Evolutionary conservation across 2,113 vertebrate species (phyloP).

Genomic region (Abramis brama): DNA sequence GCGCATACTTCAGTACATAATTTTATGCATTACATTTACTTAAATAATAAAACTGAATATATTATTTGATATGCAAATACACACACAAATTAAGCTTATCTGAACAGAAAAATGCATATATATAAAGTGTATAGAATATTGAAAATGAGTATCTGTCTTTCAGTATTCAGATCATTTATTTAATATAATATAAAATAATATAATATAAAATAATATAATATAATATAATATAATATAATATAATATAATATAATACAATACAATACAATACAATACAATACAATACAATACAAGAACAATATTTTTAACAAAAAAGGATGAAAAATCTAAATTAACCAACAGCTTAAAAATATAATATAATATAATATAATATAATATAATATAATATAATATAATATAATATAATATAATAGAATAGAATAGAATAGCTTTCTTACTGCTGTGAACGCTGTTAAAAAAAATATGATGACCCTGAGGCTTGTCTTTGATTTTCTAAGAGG

Average conservation of each 20-base stretch:
- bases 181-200: background rate
- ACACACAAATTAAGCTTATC: background rate
- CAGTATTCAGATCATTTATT: background rate
- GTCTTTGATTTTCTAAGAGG: conserved; percentile 33
- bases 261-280: background rate
- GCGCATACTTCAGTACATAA: background rate
- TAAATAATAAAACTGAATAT: background rate
- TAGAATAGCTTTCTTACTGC: background rate
- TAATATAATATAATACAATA: background rate
- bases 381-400: background rate
- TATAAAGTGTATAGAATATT: background rate
- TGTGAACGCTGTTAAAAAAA: background rate
- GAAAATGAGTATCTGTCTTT: background rate
- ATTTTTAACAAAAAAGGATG: background rate
- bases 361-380: background rate
- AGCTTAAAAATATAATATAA: background rate
- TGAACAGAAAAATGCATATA: background rate
- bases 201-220: background rate
- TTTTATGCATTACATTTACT: background rate
- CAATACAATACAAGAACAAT: background rate
- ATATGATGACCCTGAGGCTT: conserved; percentile 3
- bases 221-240: background rate
- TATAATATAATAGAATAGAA: background rate
- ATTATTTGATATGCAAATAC: background rate
- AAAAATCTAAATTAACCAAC: background rate